Evolutionary conservation across 1,140 invertebrate genomes (phyloP).

Genomic region (Laupala kohalensis): DNA sequence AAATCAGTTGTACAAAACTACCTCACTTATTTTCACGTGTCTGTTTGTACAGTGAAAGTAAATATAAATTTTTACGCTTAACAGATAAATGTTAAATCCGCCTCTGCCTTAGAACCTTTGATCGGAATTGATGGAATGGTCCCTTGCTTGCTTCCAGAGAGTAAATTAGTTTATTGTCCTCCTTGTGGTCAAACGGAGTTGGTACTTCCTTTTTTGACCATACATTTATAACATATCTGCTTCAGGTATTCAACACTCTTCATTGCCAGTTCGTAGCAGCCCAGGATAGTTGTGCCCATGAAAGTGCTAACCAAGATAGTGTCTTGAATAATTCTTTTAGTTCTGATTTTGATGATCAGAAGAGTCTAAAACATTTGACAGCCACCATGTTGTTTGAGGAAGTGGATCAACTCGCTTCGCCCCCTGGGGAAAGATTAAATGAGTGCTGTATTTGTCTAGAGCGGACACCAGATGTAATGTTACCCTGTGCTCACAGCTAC

Average conservation of each 20-base stretch:
- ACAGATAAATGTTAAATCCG: no score
- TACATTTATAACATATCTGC: slow-evolving; percentile 4
- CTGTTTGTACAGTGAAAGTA: neutral
- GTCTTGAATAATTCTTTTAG: neutral
- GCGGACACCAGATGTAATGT: slow-evolving; percentile 44
- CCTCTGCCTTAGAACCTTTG: no score
- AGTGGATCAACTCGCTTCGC: slow-evolving; percentile 19
- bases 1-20: no score
- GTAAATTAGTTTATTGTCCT: no score
- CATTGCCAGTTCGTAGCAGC: slow-evolving; percentile 27
- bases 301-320: neutral
- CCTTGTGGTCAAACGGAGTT: no score
- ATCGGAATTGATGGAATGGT: no score
- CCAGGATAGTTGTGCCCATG: slow-evolving; percentile 20
- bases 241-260: slow-evolving; percentile 34
- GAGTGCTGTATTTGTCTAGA: slow-evolving; percentile 63
- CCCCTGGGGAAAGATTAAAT: slow-evolving; percentile 22
- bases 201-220: neutral
- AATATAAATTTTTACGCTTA: no score
- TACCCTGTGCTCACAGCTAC: slow-evolving; percentile 53
- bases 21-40: neutral
- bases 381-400: slow-evolving; percentile 27
- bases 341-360: neutral
- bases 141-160: no score
- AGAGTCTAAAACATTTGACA: slow-evolving; percentile 16